Percentiles rank a stretch among this genome's conserved stretches.
These are phyloP conservation scores for Charina bottae DNA, from an alignment of 2,113 vertebrate species.

Conservation along the genomic window DNA sequence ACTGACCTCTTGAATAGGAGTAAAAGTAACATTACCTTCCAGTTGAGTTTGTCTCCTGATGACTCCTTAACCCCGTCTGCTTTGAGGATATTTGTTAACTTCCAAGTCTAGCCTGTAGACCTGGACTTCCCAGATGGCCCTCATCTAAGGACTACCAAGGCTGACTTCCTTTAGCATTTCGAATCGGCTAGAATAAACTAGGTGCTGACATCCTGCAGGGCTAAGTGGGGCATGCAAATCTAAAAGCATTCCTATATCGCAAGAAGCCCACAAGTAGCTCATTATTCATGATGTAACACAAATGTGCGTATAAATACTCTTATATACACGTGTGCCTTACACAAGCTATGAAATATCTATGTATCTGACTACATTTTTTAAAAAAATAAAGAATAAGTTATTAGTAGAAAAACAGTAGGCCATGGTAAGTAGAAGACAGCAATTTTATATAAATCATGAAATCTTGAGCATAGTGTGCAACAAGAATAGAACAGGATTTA, in stretches of 20 bases:
- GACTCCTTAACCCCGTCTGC: neutral
- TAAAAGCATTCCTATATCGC: neutral
- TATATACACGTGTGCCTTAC: neutral
- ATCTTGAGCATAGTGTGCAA: neutral
- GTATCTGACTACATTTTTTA: neutral
- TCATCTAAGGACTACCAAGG: neutral
- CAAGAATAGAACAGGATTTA: neutral
- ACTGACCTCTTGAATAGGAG: neutral
- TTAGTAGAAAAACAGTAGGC: neutral
- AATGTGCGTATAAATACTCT: neutral
- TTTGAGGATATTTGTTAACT: neutral
- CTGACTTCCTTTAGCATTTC: neutral
- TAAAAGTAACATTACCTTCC: neutral
- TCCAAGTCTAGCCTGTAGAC: neutral
- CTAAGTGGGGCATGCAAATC: neutral
- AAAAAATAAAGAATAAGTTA: neutral
- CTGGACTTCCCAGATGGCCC: neutral
- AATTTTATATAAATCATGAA: neutral
- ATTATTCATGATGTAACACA: neutral
- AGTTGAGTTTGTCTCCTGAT: neutral
- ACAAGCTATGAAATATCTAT: neutral
- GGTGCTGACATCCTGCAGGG: neutral
- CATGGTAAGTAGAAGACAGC: neutral
- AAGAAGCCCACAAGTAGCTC: neutral
- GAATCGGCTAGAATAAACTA: neutral